Base-by-base conservation (phyloP, 2,888 invertebrate species). In the Clitarchus hookeri region DNA sequence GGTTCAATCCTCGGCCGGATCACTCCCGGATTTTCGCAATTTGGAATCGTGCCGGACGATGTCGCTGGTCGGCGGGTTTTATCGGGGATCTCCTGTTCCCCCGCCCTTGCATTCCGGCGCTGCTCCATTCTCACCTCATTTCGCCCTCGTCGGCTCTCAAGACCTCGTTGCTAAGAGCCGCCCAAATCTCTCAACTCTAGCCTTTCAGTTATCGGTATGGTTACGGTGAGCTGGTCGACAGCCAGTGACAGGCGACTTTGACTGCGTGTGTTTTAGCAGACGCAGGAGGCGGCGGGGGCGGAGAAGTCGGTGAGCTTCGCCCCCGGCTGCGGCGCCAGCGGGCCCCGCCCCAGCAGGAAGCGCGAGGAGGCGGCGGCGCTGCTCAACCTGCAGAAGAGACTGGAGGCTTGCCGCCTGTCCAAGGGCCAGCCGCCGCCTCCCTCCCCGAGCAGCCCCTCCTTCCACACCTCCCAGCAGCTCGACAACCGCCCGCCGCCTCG, bases 331-430 rank as follows among this genome's bases (percentile, higher is more conserved):
- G 91, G 91, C 27, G 90, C 90, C 19, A 90, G 91, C 89, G 94
- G 94, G 89, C 94, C 95, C 88, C 85, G 84, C 27, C 95, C 95
- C 82, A 94, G 94, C 88, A 92, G 94, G 88, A 92, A 92, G 88
- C 93, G 95, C 77, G 96, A 96, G 91, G 96, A 96, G 91, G 94
- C 95, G 87, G 92, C 93, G 84, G 95, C 95, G 78, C 92, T 96
- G 90, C 95, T 95, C 89, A 96, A 96, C 91, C 92, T 96, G 86
- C 92, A 95, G 89, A 94, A 94, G 91, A 94, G 95, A 89, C 94
- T 96, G 84, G 93, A 93, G 89, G 92, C 93, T 88, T 92, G 92
- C 85, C 91, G 93, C 92, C 88, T 95, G 91, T 90, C 92, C 88
- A 89, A 95, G 93, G 90, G 92, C 8, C 91, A 91, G 92, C 80